These are phyloP conservation scores for Lepus americanus DNA, from an alignment of 2,113 vertebrate species.

Conservation along the genomic window DNA sequence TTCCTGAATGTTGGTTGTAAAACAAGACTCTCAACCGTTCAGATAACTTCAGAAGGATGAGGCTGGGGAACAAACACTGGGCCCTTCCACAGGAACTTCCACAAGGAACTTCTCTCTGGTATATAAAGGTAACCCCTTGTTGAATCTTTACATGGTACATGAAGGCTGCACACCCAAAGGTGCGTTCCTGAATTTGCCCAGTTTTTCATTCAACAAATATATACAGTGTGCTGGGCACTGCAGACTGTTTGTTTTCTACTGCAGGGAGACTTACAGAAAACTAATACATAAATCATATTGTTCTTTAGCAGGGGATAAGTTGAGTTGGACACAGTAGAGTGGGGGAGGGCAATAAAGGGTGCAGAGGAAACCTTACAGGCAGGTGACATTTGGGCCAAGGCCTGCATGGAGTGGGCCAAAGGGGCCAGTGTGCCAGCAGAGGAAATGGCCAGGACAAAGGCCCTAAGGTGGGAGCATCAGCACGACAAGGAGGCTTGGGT, in stretches of 20 bases:
- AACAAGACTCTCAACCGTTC: not conserved
- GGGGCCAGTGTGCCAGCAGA: not conserved
- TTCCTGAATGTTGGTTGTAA: not conserved
- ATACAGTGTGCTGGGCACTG: not conserved
- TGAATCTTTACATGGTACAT: conserved; percentile 18
- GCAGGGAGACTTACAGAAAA: not conserved
- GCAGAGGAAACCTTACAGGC: not conserved
- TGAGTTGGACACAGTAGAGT: not conserved
- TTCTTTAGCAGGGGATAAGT: conserved; percentile 13
- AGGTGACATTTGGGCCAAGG: not conserved
- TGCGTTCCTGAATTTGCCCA: not conserved
- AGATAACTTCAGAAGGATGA: not conserved
- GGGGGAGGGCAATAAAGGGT: not conserved
- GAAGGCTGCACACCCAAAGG: not conserved
- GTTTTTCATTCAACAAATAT: not conserved
- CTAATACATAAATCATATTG: not conserved
- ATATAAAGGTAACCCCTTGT: not conserved
- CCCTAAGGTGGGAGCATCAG: not conserved
- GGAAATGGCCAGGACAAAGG: not conserved
- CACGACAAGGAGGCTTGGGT: not conserved
- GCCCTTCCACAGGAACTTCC: not conserved
- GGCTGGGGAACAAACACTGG: not conserved
- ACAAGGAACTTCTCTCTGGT: not conserved
- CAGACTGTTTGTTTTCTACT: not conserved
- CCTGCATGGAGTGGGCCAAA: not conserved